A percentile compares a stretch with the other conserved stretches of the same genome.
These are phyloP conservation scores for Diploptera punctata DNA, from an alignment of 2,888 invertebrate species.

Conservation along the genomic window DNA sequence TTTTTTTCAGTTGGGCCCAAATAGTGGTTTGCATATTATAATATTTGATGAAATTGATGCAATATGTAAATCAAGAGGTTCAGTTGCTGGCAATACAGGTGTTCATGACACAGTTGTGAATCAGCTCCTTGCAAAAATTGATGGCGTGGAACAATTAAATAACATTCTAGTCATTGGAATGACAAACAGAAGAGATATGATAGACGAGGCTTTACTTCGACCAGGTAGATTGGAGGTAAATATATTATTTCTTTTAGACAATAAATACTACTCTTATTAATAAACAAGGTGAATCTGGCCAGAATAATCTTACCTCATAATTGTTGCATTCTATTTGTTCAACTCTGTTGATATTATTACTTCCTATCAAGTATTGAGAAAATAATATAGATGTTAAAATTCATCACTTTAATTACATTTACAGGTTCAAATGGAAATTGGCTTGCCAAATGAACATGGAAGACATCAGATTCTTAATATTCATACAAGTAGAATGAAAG, in stretches of 20 bases:
- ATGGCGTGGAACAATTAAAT: conserved; percentile 97
- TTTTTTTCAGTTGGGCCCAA: conserved; percentile 77
- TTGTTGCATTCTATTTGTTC: no score
- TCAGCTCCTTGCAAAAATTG: conserved; percentile 97
- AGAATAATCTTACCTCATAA: no score
- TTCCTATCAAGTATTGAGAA: no score
- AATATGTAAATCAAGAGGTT: conserved; percentile 98
- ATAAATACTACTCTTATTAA: no score
- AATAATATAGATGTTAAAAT: no score
- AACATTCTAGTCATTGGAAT: conserved; percentile 98
- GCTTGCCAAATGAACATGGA: conserved; percentile 93
- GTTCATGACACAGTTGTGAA: conserved; percentile 99
- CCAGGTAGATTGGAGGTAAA: conserved; percentile 93
- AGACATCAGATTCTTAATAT: conserved; percentile 95
- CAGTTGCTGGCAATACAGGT: conserved; percentile 96
- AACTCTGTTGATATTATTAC: no score
- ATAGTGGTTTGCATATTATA: conserved; percentile 98
- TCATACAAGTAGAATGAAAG: conserved; percentile 92
- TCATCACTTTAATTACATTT: conserved; percentile 1
- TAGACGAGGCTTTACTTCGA: conserved; percentile 95
- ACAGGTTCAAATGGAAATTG: conserved; percentile 90
- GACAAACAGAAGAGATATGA: conserved; percentile 98
- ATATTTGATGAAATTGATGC: conserved; percentile 99
- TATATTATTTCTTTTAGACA: no score
- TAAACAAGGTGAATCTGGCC: no score